These are phyloP conservation scores for Eufriesea mexicana DNA, from an alignment of 1,140 invertebrate species.

Conservation along the genomic window DNA sequence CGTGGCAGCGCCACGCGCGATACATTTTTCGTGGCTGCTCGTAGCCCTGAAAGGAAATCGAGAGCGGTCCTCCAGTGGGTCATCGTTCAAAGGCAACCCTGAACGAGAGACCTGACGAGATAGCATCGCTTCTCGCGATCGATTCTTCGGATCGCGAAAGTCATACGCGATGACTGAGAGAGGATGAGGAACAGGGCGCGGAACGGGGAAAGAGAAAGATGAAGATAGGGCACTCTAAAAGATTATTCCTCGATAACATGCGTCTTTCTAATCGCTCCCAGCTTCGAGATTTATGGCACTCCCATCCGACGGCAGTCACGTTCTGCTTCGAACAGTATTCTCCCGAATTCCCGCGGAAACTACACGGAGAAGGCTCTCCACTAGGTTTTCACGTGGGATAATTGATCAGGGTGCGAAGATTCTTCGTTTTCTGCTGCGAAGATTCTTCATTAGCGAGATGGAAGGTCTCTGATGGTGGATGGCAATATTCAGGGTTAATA, in stretches of 20 bases:
- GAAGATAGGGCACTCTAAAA: conserved; percentile 30
- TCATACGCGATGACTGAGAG: conserved; percentile 26
- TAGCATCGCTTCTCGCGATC: conserved; percentile 15
- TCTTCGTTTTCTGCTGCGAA: no score
- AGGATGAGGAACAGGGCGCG: no score
- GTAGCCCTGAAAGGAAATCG: conserved; percentile 16
- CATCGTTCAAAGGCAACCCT: conserved; percentile 44
- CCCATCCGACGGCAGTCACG: not conserved
- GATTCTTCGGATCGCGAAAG: conserved; percentile 16
- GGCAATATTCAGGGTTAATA: no score
- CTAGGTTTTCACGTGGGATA: not conserved
- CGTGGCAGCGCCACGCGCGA: not conserved
- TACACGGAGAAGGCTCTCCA: not conserved
- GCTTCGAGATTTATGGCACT: conserved; percentile 8
- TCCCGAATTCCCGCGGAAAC: not conserved
- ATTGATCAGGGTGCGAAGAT: no score
- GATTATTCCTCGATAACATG: conserved; percentile 35
- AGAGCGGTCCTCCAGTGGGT: conserved; percentile 11
- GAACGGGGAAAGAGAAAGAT: conserved; percentile 14
- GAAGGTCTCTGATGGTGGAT: no score
- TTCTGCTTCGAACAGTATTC: not conserved
- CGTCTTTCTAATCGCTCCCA: conserved; percentile 19
- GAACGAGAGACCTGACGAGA: conserved; percentile 8
- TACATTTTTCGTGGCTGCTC: not conserved
- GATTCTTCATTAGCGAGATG: no score